Base-by-base conservation (phyloP, 2,797 vertebrate species). In the Capromys pilorides region DNA sequence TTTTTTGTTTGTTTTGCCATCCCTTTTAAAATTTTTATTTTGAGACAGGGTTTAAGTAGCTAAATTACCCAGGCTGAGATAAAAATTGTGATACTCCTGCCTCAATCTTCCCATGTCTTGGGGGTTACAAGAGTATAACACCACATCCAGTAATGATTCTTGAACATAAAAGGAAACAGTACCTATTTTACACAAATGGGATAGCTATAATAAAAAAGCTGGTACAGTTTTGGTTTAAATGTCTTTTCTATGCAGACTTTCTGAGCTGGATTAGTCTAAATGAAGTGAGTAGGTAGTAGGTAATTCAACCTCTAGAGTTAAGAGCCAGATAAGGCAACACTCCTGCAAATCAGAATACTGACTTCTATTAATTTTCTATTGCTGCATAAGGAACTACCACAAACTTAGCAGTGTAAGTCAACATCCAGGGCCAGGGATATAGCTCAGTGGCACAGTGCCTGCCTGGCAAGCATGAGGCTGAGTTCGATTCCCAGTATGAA, bases 351-450 rank as follows among this genome's bases (percentile, higher is more conserved):
- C 88, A n/a, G 57, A 89, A 93, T 39, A 54, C 2, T 92, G 59
- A 93, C 13, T 86, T 94, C 2, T 81, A 82, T 89, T 89, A 86
- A 57, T 66, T 86, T 93, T 78, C 61, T 86, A 83, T 62, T 39
- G 49, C 45, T 78, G 57, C 3, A 22, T 80, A 80, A 80, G 16
- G 69, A 92, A 90, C 90, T 24, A 93, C 3, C 45, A 78, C 45
- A 51, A 78, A 33, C 26, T 51, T 78, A 78, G 45, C 45, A 19
- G 45, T 78, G 88, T 94, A 94, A 96, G 78, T 94, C 26, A 90
- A 90, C 6, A 57, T 71, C 61, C 41, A 85, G 66, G 66, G 16
- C 66, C 6, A 19, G 66, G 33, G 33, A 69, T 19, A 33, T 67
- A n/a, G 66, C 66, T 67, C 16, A 67, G 66, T 18, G 13, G 33